These are phyloP conservation scores for Sanderia malayensis DNA, from an alignment of 30 jellyfish, hydroid and myxozoan genomes.

Conservation along the genomic window DNA sequence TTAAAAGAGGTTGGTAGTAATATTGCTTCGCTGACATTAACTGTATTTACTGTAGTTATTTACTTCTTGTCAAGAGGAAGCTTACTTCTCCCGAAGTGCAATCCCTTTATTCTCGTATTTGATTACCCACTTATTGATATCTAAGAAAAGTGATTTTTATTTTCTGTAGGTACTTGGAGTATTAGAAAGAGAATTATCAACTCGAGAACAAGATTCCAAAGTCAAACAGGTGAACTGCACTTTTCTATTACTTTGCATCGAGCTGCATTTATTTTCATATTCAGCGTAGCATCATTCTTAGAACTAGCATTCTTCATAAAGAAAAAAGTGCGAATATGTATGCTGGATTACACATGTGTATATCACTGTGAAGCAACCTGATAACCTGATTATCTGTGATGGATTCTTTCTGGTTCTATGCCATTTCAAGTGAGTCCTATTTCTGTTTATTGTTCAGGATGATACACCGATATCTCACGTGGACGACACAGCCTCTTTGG, in stretches of 20 bases:
- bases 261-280: not conserved
- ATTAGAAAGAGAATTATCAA: slow-evolving; percentile 37
- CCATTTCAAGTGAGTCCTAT: too few relatives aligned
- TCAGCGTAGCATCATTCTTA: not conserved
- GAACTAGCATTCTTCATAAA: too few relatives aligned
- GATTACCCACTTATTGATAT: not conserved
- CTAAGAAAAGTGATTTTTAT: not conserved
- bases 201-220: slow-evolving; percentile 26
- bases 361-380: not conserved
- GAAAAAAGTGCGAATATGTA: not conserved
- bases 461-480: not conserved
- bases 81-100: not conserved
- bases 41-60: too few relatives aligned
- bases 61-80: not conserved
- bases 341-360: not conserved
- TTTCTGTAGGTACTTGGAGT: slow-evolving; percentile 34
- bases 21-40: too few relatives aligned
- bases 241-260: not conserved
- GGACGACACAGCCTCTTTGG: not conserved
- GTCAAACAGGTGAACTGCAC: too few relatives aligned
- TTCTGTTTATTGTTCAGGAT: too few relatives aligned
- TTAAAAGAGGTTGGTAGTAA: not conserved
- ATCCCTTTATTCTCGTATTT: not conserved
- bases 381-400: not conserved
- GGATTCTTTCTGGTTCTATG: not conserved